Conservation (phyloP, 2,113 vertebrate genomes). For the Fregetta grallaria region DNA sequence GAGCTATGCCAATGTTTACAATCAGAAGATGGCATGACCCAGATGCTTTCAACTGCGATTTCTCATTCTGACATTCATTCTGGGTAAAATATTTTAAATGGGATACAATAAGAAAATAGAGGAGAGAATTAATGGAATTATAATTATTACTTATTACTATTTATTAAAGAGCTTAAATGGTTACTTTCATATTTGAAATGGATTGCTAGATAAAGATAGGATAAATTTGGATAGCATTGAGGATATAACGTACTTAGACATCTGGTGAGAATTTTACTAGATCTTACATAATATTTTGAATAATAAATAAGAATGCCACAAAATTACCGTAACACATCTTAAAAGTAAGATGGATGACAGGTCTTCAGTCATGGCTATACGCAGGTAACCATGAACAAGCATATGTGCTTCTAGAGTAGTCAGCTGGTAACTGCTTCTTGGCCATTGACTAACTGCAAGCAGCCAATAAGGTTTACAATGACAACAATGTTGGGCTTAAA, state of each 20-base stretch:
- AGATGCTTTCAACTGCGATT: neutral
- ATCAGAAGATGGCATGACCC: neutral
- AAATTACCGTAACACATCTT: neutral
- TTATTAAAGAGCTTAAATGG: conserved; percentile 3
- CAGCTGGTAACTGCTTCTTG: neutral
- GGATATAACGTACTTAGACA: neutral
- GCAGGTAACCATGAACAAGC: neutral
- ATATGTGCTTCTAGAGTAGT: neutral
- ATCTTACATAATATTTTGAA: neutral
- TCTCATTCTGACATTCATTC: neutral
- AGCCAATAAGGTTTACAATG: neutral
- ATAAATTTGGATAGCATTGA: neutral
- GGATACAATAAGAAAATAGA: neutral
- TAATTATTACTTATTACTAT: conserved; percentile 10
- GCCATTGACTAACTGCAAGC: neutral
- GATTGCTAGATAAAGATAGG: neutral
- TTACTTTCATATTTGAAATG: neutral
- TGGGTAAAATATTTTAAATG: neutral
- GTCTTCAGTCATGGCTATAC: neutral
- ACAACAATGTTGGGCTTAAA: neutral
- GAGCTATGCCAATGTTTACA: neutral
- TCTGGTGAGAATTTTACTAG: neutral
- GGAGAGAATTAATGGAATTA: neutral
- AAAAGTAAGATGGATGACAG: neutral
- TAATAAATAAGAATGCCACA: neutral